phyloP scores from a whole-genome alignment of 2,113 vertebrate species.

The Pseudopipra pipra region DNA sequence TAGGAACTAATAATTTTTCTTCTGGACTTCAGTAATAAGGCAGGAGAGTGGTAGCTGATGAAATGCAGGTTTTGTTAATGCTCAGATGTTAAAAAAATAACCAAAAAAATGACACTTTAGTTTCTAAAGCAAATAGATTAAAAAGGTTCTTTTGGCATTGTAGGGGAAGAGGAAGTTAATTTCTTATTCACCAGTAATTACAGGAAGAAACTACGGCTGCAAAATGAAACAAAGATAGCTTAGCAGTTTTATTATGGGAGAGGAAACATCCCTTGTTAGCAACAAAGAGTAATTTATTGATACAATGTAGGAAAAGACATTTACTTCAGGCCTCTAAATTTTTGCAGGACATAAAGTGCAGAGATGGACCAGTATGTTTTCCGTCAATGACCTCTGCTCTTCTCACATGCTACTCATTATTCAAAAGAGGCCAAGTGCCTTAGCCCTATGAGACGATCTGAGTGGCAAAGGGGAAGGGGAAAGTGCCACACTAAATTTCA shows the following conservation, averaged over 20 bases:
- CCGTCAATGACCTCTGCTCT: not conserved
- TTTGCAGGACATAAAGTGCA: not conserved
- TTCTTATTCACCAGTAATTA: not conserved
- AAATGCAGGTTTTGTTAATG: not conserved
- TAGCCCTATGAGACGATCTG: not conserved
- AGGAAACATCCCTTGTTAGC: not conserved
- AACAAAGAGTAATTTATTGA: not conserved
- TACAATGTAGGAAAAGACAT: not conserved
- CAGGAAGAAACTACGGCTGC: not conserved
- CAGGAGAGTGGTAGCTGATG: not conserved
- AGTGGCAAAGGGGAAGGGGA: not conserved
- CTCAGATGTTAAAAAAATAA: not conserved
- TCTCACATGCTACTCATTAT: not conserved
- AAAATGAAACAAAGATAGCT: not conserved
- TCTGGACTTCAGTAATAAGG: not conserved
- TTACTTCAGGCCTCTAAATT: not conserved
- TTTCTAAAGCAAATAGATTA: not conserved
- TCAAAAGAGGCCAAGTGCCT: not conserved
- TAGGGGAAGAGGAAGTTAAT: not conserved
- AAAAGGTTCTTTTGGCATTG: not conserved
- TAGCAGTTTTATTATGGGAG: not conserved
- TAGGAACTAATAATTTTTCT: not conserved
- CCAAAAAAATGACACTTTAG: not conserved
- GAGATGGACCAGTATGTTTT: not conserved
- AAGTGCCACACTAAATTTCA: not conserved